These are phyloP conservation scores for Leptopterna dolabrata DNA, from an alignment of 2,888 invertebrate genomes.

Conservation along the genomic window DNA sequence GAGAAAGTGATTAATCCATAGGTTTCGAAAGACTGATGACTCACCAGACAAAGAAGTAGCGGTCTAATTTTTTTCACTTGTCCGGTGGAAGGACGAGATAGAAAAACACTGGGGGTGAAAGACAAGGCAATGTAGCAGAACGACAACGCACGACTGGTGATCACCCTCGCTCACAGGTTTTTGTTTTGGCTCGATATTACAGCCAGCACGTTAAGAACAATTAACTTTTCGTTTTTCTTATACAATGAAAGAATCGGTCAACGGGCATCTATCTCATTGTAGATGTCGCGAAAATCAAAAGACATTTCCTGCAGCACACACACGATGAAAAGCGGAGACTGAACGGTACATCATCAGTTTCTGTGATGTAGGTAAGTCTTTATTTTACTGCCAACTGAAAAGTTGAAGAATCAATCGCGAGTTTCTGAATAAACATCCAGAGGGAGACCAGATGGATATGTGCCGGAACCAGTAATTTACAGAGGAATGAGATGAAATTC, in stretches of 20 bases:
- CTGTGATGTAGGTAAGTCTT: background rate
- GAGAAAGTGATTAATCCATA: conserved; percentile 19
- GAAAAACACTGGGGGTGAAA: background rate
- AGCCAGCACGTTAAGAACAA: background rate
- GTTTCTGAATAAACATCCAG: background rate
- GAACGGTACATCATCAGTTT: background rate
- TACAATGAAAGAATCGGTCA: background rate
- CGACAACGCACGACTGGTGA: conserved; percentile 34
- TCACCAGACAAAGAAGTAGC: background rate
- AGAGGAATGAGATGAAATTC: no score
- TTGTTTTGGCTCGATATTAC: background rate
- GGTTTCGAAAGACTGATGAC: conserved; percentile 22
- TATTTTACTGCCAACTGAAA: background rate
- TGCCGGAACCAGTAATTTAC: no score
- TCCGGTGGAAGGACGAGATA: background rate
- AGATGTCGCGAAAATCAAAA: background rate
- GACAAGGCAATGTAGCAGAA: conserved; percentile 21
- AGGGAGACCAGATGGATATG: no score
- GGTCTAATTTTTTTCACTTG: conserved; percentile 22
- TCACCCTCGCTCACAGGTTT: background rate
- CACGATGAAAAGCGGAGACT: background rate
- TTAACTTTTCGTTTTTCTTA: background rate
- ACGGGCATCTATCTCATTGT: background rate
- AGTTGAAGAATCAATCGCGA: background rate
- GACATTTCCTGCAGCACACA: background rate